Conservation (phyloP, 2,888 invertebrate genomes). For the Orchesellides sinensis region DNA sequence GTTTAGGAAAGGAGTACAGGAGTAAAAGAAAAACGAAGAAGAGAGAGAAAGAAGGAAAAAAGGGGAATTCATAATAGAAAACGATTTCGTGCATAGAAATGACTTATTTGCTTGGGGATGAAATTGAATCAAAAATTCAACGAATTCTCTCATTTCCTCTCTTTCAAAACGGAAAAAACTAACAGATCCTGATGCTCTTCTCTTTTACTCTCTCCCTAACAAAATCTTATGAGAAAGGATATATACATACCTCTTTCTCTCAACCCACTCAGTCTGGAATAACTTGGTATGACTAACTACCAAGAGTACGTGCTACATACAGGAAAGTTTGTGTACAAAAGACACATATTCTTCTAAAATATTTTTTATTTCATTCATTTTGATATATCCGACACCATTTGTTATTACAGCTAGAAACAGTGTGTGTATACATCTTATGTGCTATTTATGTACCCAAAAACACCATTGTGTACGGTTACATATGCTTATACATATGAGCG, state of each 20-base stretch:
- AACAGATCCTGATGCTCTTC: constrained; percentile 69
- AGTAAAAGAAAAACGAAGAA: constrained; percentile 11
- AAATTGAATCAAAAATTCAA: constrained; percentile 75
- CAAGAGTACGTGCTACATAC: neutral
- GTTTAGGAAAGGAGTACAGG: neutral
- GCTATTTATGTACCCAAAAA: neutral
- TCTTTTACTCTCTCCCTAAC: neutral
- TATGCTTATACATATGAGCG: neutral
- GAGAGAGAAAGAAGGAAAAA: constrained; percentile 52
- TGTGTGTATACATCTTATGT: no score
- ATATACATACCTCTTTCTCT: neutral
- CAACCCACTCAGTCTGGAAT: neutral
- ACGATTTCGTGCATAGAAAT: constrained; percentile 75
- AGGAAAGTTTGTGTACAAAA: neutral
- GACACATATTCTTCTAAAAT: neutral
- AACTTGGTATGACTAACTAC: constrained; percentile 13
- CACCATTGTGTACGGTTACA: neutral
- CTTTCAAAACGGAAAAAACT: constrained; percentile 68
- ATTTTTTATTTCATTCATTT: neutral
- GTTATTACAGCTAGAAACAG: no score
- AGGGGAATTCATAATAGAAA: constrained; percentile 74
- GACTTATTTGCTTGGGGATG: constrained; percentile 74
- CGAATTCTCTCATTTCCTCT: constrained; percentile 74
- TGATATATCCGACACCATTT: neutral
- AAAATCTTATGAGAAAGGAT: neutral